phyloP scores from a whole-genome alignment of 2,797 vertebrate genomes.

The Cossypha polioptera region DNA sequence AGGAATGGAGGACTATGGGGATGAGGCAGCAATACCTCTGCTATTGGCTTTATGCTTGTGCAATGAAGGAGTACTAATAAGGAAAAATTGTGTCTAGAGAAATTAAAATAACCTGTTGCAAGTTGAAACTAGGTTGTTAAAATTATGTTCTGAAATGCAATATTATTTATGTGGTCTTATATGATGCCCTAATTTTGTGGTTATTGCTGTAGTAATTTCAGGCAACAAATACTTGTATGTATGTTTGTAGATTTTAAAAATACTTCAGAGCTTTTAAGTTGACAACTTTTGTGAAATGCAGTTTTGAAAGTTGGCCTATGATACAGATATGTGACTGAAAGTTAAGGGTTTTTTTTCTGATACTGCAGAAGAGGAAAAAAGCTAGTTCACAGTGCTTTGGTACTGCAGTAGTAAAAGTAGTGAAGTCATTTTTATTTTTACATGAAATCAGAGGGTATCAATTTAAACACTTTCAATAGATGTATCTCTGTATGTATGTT shows the following conservation, averaged over 20 bases:
- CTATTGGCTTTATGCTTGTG: not conserved
- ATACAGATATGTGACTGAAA: not conserved
- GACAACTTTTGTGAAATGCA: not conserved
- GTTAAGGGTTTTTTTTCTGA: accelerated
- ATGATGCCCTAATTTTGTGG: not conserved
- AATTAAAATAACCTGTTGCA: not conserved
- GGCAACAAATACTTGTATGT: not conserved
- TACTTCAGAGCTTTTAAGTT: not conserved
- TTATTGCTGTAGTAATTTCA: not conserved
- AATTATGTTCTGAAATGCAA: not conserved
- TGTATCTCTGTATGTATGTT: not conserved
- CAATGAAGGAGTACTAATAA: not conserved
- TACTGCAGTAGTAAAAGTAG: not conserved
- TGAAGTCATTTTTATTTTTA: not conserved
- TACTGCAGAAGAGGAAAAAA: not conserved
- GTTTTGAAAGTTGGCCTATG: not conserved
- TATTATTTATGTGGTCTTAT: not conserved
- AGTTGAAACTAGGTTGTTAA: not conserved
- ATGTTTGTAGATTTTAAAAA: not conserved
- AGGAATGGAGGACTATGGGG: not conserved
- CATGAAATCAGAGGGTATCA: not conserved
- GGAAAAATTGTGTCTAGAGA: not conserved
- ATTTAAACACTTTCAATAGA: not conserved
- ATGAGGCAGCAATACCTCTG: not conserved
- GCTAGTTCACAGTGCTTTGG: not conserved